Conservation (phyloP, 2,113 vertebrate species). For the Clupea harengus region DNA sequence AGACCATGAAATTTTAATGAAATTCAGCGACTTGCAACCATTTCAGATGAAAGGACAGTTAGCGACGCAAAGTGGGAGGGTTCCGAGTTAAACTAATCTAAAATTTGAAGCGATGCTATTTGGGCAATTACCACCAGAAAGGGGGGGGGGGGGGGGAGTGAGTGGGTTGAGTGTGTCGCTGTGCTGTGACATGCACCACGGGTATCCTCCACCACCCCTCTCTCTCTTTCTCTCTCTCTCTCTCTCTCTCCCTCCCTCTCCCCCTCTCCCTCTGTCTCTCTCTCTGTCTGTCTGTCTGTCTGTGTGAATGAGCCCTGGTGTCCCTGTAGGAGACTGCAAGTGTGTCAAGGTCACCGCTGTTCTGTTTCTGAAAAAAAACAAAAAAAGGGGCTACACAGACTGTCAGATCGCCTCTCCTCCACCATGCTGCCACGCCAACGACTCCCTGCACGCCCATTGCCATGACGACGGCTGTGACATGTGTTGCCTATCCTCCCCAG, state of each 20-base stretch:
- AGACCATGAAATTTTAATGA: no score
- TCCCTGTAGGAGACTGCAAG: neutral
- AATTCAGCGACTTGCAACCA: no score
- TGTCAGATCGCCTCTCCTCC: neutral
- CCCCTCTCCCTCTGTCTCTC: neutral
- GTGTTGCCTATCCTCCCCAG: neutral
- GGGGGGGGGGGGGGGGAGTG: no score
- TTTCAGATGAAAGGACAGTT: no score
- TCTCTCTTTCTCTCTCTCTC: slow-evolving; percentile 20
- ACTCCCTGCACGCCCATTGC: neutral
- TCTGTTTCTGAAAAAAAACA: neutral
- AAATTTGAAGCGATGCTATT: no score
- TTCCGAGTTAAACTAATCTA: no score
- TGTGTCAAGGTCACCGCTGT: neutral
- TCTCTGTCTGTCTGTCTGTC: neutral
- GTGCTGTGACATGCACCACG: no score
- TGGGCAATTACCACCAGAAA: no score
- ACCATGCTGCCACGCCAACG: neutral
- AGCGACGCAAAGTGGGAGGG: no score
- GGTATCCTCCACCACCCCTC: no score
- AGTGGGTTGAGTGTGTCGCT: no score
- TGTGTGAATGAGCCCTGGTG: neutral
- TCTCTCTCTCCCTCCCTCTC: neutral
- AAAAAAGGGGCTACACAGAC: neutral
- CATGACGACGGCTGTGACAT: neutral